Conservation (phyloP, 2,888 invertebrate genomes). For the Ecdyonurus torrentis region DNA sequence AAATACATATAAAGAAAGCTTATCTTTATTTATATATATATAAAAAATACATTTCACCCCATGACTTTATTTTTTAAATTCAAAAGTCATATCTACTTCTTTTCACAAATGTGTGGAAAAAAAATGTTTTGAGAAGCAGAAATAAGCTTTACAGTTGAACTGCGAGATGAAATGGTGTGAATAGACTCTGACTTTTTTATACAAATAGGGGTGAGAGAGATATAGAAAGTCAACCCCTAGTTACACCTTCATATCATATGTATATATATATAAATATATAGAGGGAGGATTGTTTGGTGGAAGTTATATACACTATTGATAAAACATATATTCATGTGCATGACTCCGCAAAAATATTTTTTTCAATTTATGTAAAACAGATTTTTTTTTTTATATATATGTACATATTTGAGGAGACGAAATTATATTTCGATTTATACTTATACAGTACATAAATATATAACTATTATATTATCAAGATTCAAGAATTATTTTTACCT, state of each 20-base stretch:
- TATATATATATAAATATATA: neutral
- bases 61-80: neutral
- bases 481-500: no score
- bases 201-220: neutral
- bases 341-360: neutral
- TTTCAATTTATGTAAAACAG: no score
- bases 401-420: no score
- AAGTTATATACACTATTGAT: neutral
- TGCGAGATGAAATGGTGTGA: neutral
- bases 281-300: neutral
- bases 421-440: no score
- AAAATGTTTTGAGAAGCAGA: neutral
- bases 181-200: no score
- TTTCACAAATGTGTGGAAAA: neutral
- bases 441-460: no score
- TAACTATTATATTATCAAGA: no score
- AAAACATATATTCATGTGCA: neutral
- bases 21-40: no score
- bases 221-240: neutral
- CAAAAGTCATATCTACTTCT: neutral
- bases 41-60: no score
- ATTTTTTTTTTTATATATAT: no score
- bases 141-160: neutral
- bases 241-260: neutral
- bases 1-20: no score